phyloP scores from a whole-genome alignment of 2,797 vertebrate species.

The Capromys pilorides region DNA sequence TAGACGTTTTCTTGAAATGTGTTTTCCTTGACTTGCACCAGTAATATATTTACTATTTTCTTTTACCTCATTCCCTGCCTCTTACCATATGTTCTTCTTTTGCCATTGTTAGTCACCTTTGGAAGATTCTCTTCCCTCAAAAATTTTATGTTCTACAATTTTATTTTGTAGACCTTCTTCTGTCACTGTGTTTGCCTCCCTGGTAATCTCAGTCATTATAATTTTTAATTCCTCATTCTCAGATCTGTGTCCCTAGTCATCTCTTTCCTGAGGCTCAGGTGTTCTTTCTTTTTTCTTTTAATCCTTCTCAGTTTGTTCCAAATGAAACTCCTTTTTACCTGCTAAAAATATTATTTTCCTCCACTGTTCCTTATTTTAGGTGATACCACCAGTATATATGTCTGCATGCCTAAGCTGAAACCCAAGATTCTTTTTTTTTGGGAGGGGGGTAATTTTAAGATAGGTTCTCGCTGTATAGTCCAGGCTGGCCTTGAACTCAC shows the following conservation, averaged over 20 bases:
- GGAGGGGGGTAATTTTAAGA: neutral
- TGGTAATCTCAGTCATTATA: neutral
- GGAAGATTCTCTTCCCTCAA: neutral
- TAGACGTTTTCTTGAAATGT: neutral
- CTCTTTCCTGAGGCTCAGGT: constrained; percentile 8
- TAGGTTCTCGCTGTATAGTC: too few relatives aligned
- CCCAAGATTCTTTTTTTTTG: neutral
- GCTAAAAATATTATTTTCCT: neutral
- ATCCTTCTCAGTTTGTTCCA: neutral
- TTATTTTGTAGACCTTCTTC: neutral
- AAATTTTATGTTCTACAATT: neutral
- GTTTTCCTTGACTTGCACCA: constrained; percentile 16
- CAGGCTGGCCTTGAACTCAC: too few relatives aligned
- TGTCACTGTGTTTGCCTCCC: neutral
- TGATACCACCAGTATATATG: neutral
- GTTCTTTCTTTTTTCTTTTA: neutral
- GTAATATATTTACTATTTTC: neutral
- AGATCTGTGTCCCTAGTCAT: neutral
- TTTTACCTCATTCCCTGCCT: too few relatives aligned
- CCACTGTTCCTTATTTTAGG: neutral
- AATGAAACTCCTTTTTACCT: constrained; percentile 1
- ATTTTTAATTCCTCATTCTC: neutral
- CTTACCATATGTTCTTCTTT: neutral
- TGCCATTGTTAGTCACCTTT: neutral
- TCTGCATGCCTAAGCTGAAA: neutral